These are phyloP conservation scores for Leptocoma aspasia DNA, from an alignment of 2,113 vertebrate species.

Conservation along the genomic window DNA sequence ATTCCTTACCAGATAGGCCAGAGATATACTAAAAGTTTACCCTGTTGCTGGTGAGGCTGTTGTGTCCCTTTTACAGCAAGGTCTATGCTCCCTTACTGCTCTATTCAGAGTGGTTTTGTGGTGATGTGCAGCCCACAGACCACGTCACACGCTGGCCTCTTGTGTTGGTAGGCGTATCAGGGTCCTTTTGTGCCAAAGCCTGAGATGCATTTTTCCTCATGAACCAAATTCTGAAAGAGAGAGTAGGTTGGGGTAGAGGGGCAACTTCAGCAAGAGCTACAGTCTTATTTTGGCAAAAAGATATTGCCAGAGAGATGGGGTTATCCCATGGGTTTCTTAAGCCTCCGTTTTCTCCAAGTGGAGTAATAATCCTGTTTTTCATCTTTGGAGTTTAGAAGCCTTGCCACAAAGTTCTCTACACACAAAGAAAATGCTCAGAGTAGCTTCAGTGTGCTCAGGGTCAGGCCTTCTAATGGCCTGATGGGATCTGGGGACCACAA, in stretches of 20 bases:
- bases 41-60: background rate
- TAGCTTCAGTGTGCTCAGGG: background rate
- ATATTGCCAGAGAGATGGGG: background rate
- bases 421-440: background rate
- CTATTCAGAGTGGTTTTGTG: background rate
- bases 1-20: background rate
- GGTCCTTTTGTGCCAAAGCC: background rate
- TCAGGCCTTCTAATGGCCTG: slow-evolving; percentile 31
- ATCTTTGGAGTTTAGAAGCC: background rate
- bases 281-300: background rate
- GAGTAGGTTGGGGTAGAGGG: background rate
- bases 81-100: background rate
- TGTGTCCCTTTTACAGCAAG: background rate
- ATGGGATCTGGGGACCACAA: slow-evolving; percentile 22
- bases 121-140: background rate
- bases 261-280: background rate
- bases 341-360: background rate
- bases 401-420: background rate
- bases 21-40: background rate
- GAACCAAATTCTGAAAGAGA: background rate
- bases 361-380: background rate
- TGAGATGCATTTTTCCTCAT: background rate
- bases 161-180: background rate
- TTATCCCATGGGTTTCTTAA: background rate
- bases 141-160: background rate